Evolutionary conservation across 2,797 vertebrate species (phyloP), one percentile per base, ranked within the genome.

Genomic region (Sebastes cheni): DNA sequence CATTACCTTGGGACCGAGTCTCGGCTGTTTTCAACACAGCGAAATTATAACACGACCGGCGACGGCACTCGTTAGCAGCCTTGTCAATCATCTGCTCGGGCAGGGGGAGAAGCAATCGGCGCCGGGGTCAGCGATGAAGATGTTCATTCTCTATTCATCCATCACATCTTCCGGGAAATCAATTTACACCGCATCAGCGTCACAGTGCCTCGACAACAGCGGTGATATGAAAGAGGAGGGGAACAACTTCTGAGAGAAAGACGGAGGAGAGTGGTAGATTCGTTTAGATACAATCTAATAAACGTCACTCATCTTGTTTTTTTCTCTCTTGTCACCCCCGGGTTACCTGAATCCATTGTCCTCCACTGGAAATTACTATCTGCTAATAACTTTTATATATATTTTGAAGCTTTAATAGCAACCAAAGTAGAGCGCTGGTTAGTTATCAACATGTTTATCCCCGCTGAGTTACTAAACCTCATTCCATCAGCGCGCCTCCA

Each of bases 31-130:
- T 91, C 91, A 87, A 81, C 88, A 74, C 86, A 79, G 87, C 36
- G 25, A 86, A 91, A 93, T 94, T 92, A 93, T 90, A 92, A 90
- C 88, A 90, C 87, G 89, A 89, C 81, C 89, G 75, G 89, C 95
- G 95, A 95, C 94, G 85, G 87, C 86, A 88, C 94, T 97, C 94
- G 94, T 96, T 96, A 96, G 91, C 85, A 77, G 86, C 69, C 73
- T 91, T 96, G 95, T 96, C 95, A 96, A 90, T 96, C 95, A 94
- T 36, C 39, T 16, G 59, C 72, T 77, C 82, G 67, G 87, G 88
- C 81, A 77, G 84, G 78, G 80, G 82, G 78, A 80, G 88, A 91
- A 89, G 91, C 90, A 90, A 92, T 91, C 85, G 89, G 80, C 62
- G 96, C 68, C 23, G 83, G 93, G 94, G 93, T 95, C 93, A 95